A percentile compares a stretch with the other conserved stretches of the same genome.
Evolutionary conservation across 1,140 invertebrate genomes (phyloP).

Genomic region (Pogonus chalceus): DNA sequence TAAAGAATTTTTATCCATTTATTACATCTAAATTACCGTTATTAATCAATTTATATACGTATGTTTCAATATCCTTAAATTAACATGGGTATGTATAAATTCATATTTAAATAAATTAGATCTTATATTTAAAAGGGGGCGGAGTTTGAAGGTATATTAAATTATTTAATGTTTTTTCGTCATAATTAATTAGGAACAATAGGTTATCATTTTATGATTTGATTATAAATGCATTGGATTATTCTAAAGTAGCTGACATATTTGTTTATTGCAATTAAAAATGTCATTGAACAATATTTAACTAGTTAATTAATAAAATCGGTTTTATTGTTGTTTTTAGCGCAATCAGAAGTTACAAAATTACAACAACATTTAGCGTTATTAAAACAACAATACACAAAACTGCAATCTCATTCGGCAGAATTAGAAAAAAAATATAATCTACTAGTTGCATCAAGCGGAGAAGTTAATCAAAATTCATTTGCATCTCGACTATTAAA

Average conservation of each 20-base stretch:
- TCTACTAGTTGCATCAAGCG: conserved; percentile 50
- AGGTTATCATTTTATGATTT: no score
- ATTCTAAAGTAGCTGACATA: no score
- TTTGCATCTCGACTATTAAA: conserved; percentile 72
- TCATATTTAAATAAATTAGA: not conserved
- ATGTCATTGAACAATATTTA: no score
- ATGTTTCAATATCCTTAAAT: not conserved
- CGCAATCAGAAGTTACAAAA: conserved; percentile 55
- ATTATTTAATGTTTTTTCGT: not conserved
- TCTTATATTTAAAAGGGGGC: not conserved
- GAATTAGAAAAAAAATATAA: conserved; percentile 80
- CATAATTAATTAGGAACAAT: no score
- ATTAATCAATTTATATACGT: not conserved
- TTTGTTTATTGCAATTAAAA: no score
- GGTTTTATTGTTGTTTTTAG: conserved; percentile 26
- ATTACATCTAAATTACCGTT: not conserved
- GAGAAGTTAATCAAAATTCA: conserved; percentile 46
- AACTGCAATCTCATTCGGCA: conserved; percentile 69
- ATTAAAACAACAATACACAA: conserved; percentile 83
- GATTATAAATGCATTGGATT: no score
- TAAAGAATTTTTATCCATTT: not conserved
- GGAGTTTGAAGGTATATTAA: not conserved
- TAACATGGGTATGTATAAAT: not conserved
- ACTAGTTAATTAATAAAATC: no score
- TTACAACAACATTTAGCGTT: conserved; percentile 78